These are phyloP conservation scores for Eurypyga helias DNA, from an alignment of 2,113 vertebrate genomes.

Conservation along the genomic window DNA sequence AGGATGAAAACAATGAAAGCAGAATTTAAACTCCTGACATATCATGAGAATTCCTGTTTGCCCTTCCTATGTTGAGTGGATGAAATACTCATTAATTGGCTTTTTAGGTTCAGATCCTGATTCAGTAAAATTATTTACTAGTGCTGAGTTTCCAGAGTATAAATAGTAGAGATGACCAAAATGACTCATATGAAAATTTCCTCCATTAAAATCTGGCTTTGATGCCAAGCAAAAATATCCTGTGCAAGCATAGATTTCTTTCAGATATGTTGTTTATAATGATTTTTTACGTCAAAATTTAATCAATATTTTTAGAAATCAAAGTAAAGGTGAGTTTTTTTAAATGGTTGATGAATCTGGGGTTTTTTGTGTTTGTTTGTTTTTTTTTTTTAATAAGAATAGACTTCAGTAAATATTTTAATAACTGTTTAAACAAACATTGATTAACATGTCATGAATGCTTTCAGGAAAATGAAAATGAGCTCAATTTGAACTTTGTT, in stretches of 20 bases:
- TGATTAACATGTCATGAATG: neutral
- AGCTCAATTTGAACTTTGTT: neutral
- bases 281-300: neutral
- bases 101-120: neutral
- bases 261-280: neutral
- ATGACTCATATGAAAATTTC: neutral
- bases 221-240: neutral
- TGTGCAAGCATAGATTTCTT: neutral
- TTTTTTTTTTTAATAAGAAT: neutral
- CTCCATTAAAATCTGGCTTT: neutral
- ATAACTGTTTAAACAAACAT: neutral
- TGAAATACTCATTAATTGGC: neutral
- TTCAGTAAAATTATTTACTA: neutral
- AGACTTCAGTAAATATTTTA: neutral
- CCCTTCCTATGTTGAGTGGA: neutral
- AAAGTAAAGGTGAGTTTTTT: neutral
- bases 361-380: no score
- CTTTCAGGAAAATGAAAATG: neutral
- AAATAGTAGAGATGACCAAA: neutral
- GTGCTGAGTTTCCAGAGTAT: neutral
- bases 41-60: neutral
- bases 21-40: neutral
- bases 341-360: neutral
- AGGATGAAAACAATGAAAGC: neutral
- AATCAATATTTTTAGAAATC: neutral